A percentile compares a stretch with the other conserved stretches of the same genome.
These are phyloP conservation scores for Tragelaphus strepsiceros DNA, from an alignment of 2,113 vertebrate genomes.

Conservation along the genomic window DNA sequence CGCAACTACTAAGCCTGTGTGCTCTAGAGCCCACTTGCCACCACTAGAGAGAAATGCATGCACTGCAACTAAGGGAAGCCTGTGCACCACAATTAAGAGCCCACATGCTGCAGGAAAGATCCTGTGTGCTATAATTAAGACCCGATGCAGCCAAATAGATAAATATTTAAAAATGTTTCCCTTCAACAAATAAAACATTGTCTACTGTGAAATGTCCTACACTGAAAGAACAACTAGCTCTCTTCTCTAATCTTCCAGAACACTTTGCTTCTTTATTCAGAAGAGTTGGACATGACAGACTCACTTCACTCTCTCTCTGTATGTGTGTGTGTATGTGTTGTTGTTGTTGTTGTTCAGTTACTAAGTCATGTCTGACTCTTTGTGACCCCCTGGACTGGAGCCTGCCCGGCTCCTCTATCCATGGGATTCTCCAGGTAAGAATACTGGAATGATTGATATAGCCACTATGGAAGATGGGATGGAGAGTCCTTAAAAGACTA, in stretches of 20 bases:
- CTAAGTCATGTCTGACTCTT: not conserved
- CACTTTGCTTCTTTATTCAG: not conserved
- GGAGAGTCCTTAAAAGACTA: not conserved
- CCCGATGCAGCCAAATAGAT: not conserved
- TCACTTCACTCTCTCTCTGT: not conserved
- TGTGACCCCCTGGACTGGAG: not conserved
- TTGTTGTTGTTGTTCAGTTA: not conserved
- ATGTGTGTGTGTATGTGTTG: accelerated
- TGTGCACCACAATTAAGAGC: not conserved
- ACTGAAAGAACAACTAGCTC: not conserved
- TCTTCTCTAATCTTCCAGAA: not conserved
- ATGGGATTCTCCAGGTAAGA: not conserved
- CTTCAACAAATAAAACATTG: not conserved
- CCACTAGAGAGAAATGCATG: not conserved
- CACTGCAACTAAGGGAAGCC: not conserved
- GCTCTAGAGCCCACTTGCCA: not conserved
- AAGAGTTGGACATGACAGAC: not conserved
- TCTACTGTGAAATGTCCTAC: not conserved
- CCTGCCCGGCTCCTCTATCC: not conserved
- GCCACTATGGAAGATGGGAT: not conserved
- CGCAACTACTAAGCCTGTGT: not conserved
- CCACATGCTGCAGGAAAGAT: not conserved
- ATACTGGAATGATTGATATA: not conserved
- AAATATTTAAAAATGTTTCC: not conserved
- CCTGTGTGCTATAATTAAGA: not conserved